These are phyloP conservation scores for Caenorhabditis angaria DNA, from an alignment of 2,888 invertebrate species.

Conservation along the genomic window DNA sequence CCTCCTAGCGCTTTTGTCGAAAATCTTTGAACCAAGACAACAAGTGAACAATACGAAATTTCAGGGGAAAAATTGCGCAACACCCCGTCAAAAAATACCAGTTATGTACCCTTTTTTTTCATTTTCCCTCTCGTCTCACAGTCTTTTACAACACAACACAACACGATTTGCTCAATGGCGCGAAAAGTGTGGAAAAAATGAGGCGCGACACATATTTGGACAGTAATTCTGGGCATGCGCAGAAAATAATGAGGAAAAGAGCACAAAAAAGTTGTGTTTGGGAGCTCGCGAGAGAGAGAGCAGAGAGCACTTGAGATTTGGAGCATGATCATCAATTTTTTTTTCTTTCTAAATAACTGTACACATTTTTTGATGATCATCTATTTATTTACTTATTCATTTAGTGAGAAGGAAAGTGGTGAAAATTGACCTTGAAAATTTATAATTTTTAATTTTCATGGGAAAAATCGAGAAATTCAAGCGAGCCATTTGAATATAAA, in stretches of 20 bases:
- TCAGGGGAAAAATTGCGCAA: not conserved
- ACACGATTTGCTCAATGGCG: slow-evolving; percentile 5
- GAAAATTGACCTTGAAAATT: not conserved
- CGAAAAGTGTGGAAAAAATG: too few relatives aligned
- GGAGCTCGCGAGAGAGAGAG: not conserved
- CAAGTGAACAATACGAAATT: not conserved
- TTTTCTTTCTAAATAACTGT: too few relatives aligned
- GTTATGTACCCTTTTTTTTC: not conserved
- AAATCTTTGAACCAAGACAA: not conserved
- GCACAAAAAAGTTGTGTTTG: not conserved
- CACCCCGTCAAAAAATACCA: not conserved
- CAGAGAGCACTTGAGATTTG: not conserved
- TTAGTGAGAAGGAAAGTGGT: too few relatives aligned
- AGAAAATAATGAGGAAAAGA: not conserved
- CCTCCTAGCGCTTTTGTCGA: too few relatives aligned
- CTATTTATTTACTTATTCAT: too few relatives aligned
- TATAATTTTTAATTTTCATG: too few relatives aligned
- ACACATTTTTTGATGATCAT: too few relatives aligned
- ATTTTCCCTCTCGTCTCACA: too few relatives aligned
- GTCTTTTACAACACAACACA: not conserved
- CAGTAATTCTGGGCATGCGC: slow-evolving; percentile 4
- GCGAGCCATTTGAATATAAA: too few relatives aligned
- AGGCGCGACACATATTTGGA: not conserved
- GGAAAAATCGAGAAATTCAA: too few relatives aligned
- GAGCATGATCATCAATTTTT: slow-evolving; percentile 2